Conservation (phyloP, 2,888 invertebrate genomes). For the Acleris holmiana region DNA sequence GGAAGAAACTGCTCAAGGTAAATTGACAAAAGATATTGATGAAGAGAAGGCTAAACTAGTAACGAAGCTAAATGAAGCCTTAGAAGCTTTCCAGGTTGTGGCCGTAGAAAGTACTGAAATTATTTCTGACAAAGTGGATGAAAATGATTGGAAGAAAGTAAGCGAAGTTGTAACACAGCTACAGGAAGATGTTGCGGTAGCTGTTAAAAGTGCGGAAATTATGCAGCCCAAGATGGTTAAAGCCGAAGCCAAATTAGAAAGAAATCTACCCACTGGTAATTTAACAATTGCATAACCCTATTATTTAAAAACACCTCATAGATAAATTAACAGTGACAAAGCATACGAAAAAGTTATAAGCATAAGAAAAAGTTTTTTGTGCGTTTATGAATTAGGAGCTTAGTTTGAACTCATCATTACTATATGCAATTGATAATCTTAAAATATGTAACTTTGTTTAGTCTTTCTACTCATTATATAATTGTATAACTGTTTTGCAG, state of each 20-base stretch:
- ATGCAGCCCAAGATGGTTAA: too few relatives aligned
- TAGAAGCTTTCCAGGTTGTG: constrained; percentile 49
- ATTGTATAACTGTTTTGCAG: constrained; percentile 33
- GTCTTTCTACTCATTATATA: not conserved
- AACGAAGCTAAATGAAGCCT: constrained; percentile 47
- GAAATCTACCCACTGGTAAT: too few relatives aligned
- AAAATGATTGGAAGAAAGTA: constrained; percentile 48
- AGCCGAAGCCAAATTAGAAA: too few relatives aligned
- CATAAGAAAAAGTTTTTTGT: too few relatives aligned
- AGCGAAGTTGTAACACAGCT: constrained; percentile 54
- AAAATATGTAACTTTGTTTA: too few relatives aligned
- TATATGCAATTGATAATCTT: too few relatives aligned
- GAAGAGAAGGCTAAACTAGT: constrained; percentile 45
- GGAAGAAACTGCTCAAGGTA: constrained; percentile 21
- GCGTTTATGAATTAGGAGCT: too few relatives aligned
- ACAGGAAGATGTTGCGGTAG: constrained; percentile 53
- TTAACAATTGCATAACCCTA: too few relatives aligned
- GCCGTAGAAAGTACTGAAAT: constrained; percentile 49
- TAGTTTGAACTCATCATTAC: too few relatives aligned
- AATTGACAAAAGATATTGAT: not conserved
- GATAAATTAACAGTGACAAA: too few relatives aligned
- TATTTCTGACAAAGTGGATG: constrained; percentile 41
- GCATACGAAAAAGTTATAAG: too few relatives aligned
- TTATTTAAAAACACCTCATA: too few relatives aligned
- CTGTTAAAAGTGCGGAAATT: not conserved